Evolutionary conservation across 1,140 invertebrate species (phyloP).

Genomic region (Venustaconcha ellipsiformis): DNA sequence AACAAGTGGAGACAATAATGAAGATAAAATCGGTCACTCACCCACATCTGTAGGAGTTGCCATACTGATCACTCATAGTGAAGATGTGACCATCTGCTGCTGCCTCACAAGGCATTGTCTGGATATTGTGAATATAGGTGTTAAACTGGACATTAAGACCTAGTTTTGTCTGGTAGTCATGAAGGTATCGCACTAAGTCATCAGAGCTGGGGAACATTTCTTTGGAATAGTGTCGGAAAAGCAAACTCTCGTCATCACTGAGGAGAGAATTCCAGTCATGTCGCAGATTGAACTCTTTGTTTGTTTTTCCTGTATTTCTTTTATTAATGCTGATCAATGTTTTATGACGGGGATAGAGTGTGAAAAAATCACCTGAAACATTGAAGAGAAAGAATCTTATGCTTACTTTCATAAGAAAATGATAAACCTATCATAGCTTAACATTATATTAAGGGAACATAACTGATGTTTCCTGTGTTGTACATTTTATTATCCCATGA

Average conservation of each 20-base stretch:
- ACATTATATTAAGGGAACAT: too few relatives aligned
- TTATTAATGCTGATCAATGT: constrained; percentile 72
- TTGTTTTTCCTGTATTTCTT: constrained; percentile 68
- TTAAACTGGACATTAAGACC: constrained; percentile 67
- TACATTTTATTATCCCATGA: too few relatives aligned
- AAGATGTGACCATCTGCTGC: constrained; percentile 44
- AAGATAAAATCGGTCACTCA: constrained; percentile 36
- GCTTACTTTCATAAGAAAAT: background rate
- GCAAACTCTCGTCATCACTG: constrained; percentile 64
- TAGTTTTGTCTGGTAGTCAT: constrained; percentile 63
- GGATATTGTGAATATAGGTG: constrained; percentile 64
- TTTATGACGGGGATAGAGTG: constrained; percentile 69
- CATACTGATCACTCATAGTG: constrained; percentile 63
- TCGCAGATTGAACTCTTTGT: constrained; percentile 71
- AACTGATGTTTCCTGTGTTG: too few relatives aligned
- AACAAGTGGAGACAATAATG: too few relatives aligned
- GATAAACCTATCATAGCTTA: too few relatives aligned
- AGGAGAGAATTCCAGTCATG: constrained; percentile 73
- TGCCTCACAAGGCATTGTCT: constrained; percentile 20
- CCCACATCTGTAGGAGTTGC: constrained; percentile 63
- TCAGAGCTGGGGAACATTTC: constrained; percentile 69
- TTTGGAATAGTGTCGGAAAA: constrained; percentile 65
- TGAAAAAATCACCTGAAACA: constrained; percentile 69
- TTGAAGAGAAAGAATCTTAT: background rate
- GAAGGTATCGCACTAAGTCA: constrained; percentile 64